A percentile compares a stretch with the other conserved stretches of the same genome.
Conservation (phyloP, 2,797 vertebrate genomes). For the Xenops minutus region DNA sequence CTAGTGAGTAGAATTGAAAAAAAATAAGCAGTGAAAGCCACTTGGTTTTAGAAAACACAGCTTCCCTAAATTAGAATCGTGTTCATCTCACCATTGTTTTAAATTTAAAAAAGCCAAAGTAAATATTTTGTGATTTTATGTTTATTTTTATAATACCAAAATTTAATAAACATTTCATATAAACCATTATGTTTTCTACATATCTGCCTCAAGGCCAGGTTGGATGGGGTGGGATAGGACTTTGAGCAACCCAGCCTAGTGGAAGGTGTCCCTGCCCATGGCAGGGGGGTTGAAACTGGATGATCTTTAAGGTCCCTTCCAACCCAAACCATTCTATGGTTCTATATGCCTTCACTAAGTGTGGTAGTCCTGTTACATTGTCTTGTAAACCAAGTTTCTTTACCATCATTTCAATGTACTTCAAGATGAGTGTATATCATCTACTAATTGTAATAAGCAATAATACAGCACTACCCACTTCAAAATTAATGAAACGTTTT, state of each 20-base stretch:
- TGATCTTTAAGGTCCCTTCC: background rate
- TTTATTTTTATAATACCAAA: background rate
- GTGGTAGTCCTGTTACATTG: background rate
- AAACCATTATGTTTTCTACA: background rate
- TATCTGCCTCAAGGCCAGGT: background rate
- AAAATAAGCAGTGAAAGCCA: background rate
- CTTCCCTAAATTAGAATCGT: background rate
- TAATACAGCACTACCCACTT: background rate
- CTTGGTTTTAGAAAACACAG: background rate
- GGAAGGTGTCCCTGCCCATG: background rate
- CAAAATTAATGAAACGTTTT: background rate
- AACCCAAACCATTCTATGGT: background rate
- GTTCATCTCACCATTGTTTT: background rate
- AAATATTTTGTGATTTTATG: background rate
- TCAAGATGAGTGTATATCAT: background rate
- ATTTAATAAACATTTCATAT: background rate
- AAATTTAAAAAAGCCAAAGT: background rate
- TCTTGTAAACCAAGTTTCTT: background rate
- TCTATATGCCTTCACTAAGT: background rate
- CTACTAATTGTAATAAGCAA: background rate
- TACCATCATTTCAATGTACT: background rate
- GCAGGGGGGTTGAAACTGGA: background rate
- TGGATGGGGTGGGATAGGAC: background rate
- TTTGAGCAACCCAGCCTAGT: background rate
- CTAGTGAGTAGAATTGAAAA: background rate